A percentile compares a stretch with the other conserved stretches of the same genome.
Conservation (phyloP, 2,888 invertebrate species). For the Dryobotodes eremita region DNA sequence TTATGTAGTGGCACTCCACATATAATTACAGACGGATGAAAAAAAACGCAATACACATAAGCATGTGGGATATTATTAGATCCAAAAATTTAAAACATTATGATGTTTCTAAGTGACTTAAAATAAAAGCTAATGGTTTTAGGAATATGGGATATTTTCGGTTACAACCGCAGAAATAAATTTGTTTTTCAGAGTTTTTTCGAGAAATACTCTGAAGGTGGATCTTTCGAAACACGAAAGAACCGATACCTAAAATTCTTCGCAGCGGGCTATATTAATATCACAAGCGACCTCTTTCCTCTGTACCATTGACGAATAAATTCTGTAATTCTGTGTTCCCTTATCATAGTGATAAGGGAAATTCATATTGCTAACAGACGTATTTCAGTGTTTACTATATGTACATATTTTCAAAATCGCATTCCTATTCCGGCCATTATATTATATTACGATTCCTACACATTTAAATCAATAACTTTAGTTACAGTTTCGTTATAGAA, state of each 20-base stretch:
- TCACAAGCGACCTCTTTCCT: slow-evolving; percentile 61
- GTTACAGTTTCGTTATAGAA: slow-evolving; percentile 5
- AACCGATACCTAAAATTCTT: slow-evolving; percentile 12
- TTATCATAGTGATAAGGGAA: slow-evolving; percentile 48
- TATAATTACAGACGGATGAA: too few species aligned
- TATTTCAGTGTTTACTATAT: slow-evolving; percentile 8
- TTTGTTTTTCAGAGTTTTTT: background rate
- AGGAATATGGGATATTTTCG: background rate
- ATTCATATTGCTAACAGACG: slow-evolving; percentile 21
- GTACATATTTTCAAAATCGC: slow-evolving; percentile 6
- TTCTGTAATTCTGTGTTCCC: too few species aligned
- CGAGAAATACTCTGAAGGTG: background rate
- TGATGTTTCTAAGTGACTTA: too few species aligned
- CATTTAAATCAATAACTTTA: background rate
- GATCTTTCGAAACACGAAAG: background rate
- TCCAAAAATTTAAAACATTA: too few species aligned
- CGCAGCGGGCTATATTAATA: slow-evolving; percentile 45
- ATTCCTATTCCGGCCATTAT: slow-evolving; percentile 5
- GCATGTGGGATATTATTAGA: too few species aligned
- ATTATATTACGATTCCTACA: background rate
- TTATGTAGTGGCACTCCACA: too few species aligned
- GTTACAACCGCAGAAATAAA: background rate
- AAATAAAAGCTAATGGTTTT: background rate
- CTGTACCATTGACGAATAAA: slow-evolving; percentile 15
- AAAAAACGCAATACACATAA: too few species aligned